Base-by-base conservation (phyloP, 2,113 vertebrate genomes). In the Perca fluviatilis region DNA sequence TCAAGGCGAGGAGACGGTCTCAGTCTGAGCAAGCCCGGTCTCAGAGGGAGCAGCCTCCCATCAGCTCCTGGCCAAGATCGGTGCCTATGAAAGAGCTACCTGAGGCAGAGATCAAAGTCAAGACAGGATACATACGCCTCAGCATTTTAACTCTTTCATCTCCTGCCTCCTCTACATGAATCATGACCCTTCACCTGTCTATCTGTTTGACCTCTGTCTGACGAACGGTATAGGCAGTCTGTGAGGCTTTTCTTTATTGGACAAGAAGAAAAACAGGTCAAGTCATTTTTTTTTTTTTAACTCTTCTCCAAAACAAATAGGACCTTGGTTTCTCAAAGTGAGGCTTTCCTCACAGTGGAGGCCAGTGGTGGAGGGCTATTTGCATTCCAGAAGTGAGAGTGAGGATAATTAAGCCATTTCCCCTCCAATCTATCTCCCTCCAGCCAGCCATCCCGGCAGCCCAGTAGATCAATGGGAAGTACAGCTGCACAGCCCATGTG, bases 341-440 rank as follows among this genome's bases (percentile, higher is more conserved):
- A 51, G 71, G 64, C 75, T 89, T 80, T 88, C 77, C 63, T 88
- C 75, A 43, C 65, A 40, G 64, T 73, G 58, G 82, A 91, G 88
- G 82, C 84, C 87, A 50, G 58, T 40, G 61, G 78, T 75, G 57
- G 83, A 92, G 90, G 66, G 86, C 91, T 91, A 94, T 95, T 95
- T 95, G 90, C 95, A 96, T 96, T 96, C 95, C 95, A 92, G 89
- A 89, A 95, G 93, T 84, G 91, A 95, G 93, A 95, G 95, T 94
- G 91, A 85, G 87, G 91, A 91, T 94, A 95, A 96, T 96, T 96
- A 96, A 94, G 92, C 93, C 92, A 88, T 96, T 96, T 96, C 95
- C 95, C 93, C 90, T 94, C 93, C 95, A 95, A 95, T 96, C 94
- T 92, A 93, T 96, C 94, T 96, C 93, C 91, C 92, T 86, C 84